These are phyloP conservation scores for Menura novaehollandiae DNA, from an alignment of 2,113 vertebrate genomes.

Conservation along the genomic window DNA sequence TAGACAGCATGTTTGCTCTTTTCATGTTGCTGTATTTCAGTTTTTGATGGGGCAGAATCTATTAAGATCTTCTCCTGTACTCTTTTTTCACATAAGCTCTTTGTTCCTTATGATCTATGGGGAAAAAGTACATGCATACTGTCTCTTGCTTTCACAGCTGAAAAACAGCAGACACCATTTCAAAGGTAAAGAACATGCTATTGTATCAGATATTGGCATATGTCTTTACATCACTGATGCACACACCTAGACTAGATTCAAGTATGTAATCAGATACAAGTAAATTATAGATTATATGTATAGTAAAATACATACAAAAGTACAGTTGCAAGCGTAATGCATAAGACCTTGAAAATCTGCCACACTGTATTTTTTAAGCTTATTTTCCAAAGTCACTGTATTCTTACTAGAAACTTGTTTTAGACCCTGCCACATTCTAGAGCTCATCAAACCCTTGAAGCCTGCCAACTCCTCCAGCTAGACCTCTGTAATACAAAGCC, in stretches of 20 bases:
- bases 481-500: neutral
- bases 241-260: neutral
- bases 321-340: neutral
- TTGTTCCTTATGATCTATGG: conserved; percentile 7
- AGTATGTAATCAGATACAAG: neutral
- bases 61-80: neutral
- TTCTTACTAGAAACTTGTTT: neutral
- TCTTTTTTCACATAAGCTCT: neutral
- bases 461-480: neutral
- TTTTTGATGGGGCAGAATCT: conserved; percentile 17
- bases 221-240: neutral
- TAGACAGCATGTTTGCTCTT: conserved; percentile 10
- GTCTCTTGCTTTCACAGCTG: neutral
- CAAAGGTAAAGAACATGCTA: neutral
- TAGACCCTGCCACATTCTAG: neutral
- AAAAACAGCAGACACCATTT: neutral
- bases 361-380: neutral
- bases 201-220: neutral
- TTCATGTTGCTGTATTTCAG: neutral
- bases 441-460: neutral
- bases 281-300: neutral
- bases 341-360: neutral
- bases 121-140: neutral
- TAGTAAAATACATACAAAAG: neutral
- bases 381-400: neutral